Evolutionary conservation across 2,113 vertebrate species (phyloP), one percentile per base, ranked within the genome.

Genomic region (Ifrita kowaldi): DNA sequence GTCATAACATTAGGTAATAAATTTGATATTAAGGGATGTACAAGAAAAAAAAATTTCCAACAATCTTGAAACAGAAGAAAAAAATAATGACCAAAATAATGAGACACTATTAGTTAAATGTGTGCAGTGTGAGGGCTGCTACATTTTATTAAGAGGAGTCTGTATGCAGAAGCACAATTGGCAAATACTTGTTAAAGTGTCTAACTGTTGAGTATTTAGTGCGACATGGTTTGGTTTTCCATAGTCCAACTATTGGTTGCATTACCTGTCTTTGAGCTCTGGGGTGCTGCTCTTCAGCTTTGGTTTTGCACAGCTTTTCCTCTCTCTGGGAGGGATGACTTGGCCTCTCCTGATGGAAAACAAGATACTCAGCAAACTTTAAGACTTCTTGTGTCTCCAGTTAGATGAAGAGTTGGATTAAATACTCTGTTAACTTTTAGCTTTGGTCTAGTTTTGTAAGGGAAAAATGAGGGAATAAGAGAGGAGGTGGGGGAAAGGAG

Each of bases 1-100:
- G 89, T 90, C 90, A 89, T 89, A 95, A 90, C 76, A 73, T 80
- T 65, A 50, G 42, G 86, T 91, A 85, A 68, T 59, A 88, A 74
- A 80, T 90, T 96, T 81, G 73, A 90, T 85, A 42, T 70, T 60
- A 64, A 69, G 47, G 62, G 73, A 77, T 41, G 37, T 82, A 28
- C 56, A 70, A 59, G 68, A 63, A 88, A 86, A 84, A 83, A 69
- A 71, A 33, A 21, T 5, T 71, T 68, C 23, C 21, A 56, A 19
- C 41, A 22, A 7, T 92, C 63, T 70, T 86, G 42, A 84, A 91
- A 67, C 2, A 7, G 21, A 35, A 89, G 17, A 42, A 95, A 76
- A 55, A 32, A 84, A 30, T 17, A 73, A n/a, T 4, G 1, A 50
- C 63, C 60, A 33, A 73, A 93, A 57, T 49, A 65, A 81, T 7